Percentiles rank a stretch among this genome's conserved stretches.
phyloP scores from a whole-genome alignment of 2,888 invertebrate species.

The Malacosoma neustria region DNA sequence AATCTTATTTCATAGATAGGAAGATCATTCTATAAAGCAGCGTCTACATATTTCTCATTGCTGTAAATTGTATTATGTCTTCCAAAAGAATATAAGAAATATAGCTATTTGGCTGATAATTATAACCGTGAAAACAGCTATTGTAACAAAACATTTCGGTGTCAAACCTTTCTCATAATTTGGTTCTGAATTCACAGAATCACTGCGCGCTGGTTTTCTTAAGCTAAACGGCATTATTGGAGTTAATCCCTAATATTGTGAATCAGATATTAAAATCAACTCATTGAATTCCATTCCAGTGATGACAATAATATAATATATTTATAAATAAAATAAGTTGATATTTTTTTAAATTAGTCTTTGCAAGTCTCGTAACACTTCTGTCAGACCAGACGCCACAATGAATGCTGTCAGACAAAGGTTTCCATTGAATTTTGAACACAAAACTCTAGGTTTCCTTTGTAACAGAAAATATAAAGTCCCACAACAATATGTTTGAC shows the following conservation, averaged over 20 bases:
- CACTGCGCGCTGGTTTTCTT: slow-evolving; percentile 19
- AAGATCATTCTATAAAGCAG: too few relatives aligned
- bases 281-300: too few relatives aligned
- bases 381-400: background rate
- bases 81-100: slow-evolving; percentile 24
- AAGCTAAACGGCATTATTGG: slow-evolving; percentile 25
- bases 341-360: too few relatives aligned
- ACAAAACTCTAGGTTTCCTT: slow-evolving; percentile 4
- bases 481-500: slow-evolving; percentile 5
- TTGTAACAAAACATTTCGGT: slow-evolving; percentile 31
- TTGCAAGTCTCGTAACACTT: too few relatives aligned
- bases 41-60: too few relatives aligned
- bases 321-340: too few relatives aligned
- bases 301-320: too few relatives aligned
- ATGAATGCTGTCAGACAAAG: slow-evolving; percentile 7
- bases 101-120: slow-evolving; percentile 30
- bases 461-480: background rate
- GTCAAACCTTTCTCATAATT: slow-evolving; percentile 15
- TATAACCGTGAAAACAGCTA: slow-evolving; percentile 21
- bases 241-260: background rate
- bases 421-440: background rate
- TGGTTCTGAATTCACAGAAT: slow-evolving; percentile 5
- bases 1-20: too few relatives aligned
- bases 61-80: too few relatives aligned
- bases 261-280: too few relatives aligned